phyloP scores from a whole-genome alignment of 2,888 invertebrate species.

The Calephelis perditalis region DNA sequence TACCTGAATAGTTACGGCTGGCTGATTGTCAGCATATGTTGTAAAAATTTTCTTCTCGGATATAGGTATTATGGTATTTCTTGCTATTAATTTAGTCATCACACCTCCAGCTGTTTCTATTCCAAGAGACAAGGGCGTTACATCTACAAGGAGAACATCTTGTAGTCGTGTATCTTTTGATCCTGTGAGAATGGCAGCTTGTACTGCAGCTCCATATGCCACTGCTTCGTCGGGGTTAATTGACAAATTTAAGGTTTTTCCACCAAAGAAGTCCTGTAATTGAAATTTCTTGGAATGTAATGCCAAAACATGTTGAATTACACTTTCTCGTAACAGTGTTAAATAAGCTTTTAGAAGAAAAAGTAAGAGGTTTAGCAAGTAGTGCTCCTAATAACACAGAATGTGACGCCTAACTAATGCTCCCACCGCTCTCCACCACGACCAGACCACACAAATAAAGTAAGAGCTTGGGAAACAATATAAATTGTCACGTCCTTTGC shows the following conservation, averaged over 20 bases:
- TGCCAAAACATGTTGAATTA: not conserved
- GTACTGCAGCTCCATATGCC: constrained; percentile 96
- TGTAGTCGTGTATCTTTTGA: constrained; percentile 82
- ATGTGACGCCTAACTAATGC: no score
- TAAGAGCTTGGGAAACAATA: no score
- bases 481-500: no score
- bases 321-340: not conserved
- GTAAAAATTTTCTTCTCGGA: constrained; percentile 90
- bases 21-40: constrained; percentile 95
- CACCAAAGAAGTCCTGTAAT: constrained; percentile 84
- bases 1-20: constrained; percentile 86
- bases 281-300: not conserved
- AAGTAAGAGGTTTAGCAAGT: no score
- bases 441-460: no score
- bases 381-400: no score
- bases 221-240: constrained; percentile 96
- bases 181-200: constrained; percentile 93
- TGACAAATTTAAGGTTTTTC: constrained; percentile 91
- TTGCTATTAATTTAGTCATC: constrained; percentile 91
- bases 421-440: no score
- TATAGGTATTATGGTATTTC: constrained; percentile 89
- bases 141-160: constrained; percentile 90
- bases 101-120: constrained; percentile 92
- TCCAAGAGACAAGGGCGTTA: constrained; percentile 86
- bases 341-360: no score